Conservation (phyloP, 2,113 vertebrate genomes). For the Perccottus glenii region DNA sequence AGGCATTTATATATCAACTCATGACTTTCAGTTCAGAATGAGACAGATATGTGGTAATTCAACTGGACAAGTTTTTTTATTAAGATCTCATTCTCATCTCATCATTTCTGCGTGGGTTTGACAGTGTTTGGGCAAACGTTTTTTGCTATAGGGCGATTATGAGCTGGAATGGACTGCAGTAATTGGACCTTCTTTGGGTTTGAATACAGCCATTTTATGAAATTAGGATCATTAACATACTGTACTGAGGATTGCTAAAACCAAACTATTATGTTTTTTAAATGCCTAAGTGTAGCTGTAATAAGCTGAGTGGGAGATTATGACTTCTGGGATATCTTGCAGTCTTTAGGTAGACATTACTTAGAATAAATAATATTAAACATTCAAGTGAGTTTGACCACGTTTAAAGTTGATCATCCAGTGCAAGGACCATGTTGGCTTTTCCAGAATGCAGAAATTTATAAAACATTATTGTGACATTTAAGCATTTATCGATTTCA, state of each 20-base stretch:
- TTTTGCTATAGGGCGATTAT: constrained; percentile 35
- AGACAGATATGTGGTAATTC: constrained; percentile 37
- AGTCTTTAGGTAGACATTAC: constrained; percentile 43
- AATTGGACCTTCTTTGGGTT: constrained; percentile 72
- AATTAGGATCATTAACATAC: constrained; percentile 76
- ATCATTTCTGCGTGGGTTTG: constrained; percentile 19
- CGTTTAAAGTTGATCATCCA: too few relatives aligned
- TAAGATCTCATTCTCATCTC: constrained; percentile 16
- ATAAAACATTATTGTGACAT: too few relatives aligned
- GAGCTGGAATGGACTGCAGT: constrained; percentile 61
- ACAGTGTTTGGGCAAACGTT: constrained; percentile 32
- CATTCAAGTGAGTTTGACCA: too few relatives aligned
- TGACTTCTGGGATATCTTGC: too few relatives aligned
- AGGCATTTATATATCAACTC: constrained; percentile 48
- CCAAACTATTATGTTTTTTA: constrained; percentile 73
- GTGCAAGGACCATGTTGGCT: too few relatives aligned
- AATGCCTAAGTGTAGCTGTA: constrained; percentile 66
- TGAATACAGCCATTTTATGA: constrained; percentile 56
- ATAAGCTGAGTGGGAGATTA: constrained; percentile 60
- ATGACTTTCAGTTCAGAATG: constrained; percentile 24
- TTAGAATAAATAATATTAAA: too few relatives aligned
- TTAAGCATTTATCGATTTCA: too few relatives aligned
- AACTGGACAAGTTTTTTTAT: constrained; percentile 42
- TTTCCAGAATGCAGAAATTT: too few relatives aligned
- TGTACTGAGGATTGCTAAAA: constrained; percentile 68